These are phyloP conservation scores for Sarcophaga caerulescens DNA, from an alignment of 2,888 invertebrate species.

Conservation along the genomic window DNA sequence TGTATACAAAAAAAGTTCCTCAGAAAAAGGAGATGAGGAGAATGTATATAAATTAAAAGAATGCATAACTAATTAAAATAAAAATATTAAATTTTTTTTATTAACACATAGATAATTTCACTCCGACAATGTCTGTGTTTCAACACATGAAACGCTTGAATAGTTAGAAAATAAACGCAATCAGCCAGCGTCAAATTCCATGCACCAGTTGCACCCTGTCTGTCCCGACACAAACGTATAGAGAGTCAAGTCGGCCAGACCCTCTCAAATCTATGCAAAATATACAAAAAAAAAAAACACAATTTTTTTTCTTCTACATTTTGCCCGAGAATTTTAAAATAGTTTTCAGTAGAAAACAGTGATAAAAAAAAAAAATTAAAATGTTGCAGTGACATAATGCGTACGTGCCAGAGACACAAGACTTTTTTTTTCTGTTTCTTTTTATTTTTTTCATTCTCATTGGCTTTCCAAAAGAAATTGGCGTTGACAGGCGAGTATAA, in stretches of 20 bases:
- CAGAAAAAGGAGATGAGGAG: slow-evolving; percentile 2
- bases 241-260: not conserved
- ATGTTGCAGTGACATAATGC: slow-evolving; percentile 61
- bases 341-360: slow-evolving; percentile 61
- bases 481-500: slow-evolving; percentile 58
- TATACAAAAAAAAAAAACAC: not conserved
- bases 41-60: slow-evolving; percentile 27
- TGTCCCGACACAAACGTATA: not conserved
- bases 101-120: slow-evolving; percentile 64
- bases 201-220: slow-evolving; percentile 64
- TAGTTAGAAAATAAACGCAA: slow-evolving; percentile 64
- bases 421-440: slow-evolving; percentile 24
- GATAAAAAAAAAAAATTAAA: slow-evolving; percentile 6
- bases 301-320: not conserved
- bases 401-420: slow-evolving; percentile 68
- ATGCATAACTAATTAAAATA: slow-evolving; percentile 62
- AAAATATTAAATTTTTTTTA: slow-evolving; percentile 60
- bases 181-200: slow-evolving; percentile 68
- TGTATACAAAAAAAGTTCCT: slow-evolving; percentile 9
- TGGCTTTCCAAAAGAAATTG: slow-evolving; percentile 42
- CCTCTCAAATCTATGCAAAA: not conserved
- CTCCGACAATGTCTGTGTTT: slow-evolving; percentile 47
- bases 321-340: slow-evolving; percentile 51
- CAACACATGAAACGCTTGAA: slow-evolving; percentile 59
- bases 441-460: not conserved